Percentiles rank a stretch among this genome's conserved stretches.
Conservation (phyloP, 2,888 invertebrate genomes). For the Bombylius discolor region DNA sequence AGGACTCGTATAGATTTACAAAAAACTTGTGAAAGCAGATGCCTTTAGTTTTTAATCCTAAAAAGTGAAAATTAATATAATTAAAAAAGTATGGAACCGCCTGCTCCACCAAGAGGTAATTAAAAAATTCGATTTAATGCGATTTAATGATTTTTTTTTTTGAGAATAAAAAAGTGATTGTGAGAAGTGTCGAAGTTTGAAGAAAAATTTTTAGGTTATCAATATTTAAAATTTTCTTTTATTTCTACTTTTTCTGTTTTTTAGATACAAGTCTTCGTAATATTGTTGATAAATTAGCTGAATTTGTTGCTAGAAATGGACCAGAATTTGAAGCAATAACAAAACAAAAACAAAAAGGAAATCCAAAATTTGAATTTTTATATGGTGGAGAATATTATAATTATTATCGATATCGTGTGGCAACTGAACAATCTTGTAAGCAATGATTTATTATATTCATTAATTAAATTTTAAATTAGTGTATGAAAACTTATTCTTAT, state of each 20-base stretch:
- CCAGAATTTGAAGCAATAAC: slow-evolving; percentile 99
- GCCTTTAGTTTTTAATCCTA: too few relatives aligned
- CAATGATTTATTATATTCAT: slow-evolving; percentile 4
- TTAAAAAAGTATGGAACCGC: neutral
- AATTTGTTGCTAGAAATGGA: slow-evolving; percentile 97
- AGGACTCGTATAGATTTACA: too few relatives aligned
- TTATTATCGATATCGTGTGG: slow-evolving; percentile 94
- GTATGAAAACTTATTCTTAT: too few relatives aligned
- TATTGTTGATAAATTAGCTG: slow-evolving; percentile 96
- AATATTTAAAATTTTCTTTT: neutral
- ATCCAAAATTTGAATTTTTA: slow-evolving; percentile 93
- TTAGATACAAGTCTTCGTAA: slow-evolving; percentile 83
- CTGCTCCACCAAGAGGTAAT: neutral
- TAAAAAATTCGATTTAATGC: neutral
- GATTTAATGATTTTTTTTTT: too few relatives aligned
- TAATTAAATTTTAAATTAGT: too few relatives aligned
- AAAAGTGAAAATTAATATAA: too few relatives aligned
- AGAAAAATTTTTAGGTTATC: neutral
- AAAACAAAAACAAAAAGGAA: slow-evolving; percentile 94
- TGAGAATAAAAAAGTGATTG: too few relatives aligned
- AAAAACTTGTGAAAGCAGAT: too few relatives aligned
- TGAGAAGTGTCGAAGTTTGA: neutral
- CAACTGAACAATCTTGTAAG: slow-evolving; percentile 87
- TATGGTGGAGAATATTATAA: slow-evolving; percentile 92
- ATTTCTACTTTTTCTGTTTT: slow-evolving; percentile 3